Evolutionary conservation across 1,140 invertebrate genomes (phyloP), one percentile per base, ranked within the genome.

Genomic region (Liolophura sinensis): DNA sequence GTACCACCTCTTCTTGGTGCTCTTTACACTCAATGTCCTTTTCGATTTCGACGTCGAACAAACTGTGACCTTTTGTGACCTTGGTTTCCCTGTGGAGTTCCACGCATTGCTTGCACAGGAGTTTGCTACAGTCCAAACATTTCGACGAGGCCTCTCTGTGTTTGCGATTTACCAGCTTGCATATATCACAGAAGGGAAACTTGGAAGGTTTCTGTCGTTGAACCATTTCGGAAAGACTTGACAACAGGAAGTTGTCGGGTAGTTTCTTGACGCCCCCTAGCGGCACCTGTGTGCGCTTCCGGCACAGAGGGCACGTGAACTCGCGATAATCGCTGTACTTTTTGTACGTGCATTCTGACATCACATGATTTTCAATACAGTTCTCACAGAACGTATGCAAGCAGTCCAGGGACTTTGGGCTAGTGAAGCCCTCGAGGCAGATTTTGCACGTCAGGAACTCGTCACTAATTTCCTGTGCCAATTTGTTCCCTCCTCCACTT

Each of bases 311-410:
- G 68, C 85, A 86, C 1, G 85, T 85, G 73, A 86, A 85, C 61
- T 86, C 85, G 18, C 83, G 69, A 64, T 85, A 84, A 70, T 85
- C 83, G 71, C 77, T 84, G 69, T 85, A 84, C 68, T 84, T 85
- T 69, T 84, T 84, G 75, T 84, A 84, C 24, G 78, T 79, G 58
- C 80, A 78, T 65, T 84, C 82, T 12, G 80, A 81, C 73, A 79
- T 76, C n/a, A 81, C 79, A 62, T 84, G 82, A 65, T 79, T 83
- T 57, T 84, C 81, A 70, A 84, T 80, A 79, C 94, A 97, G 58
- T 89, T 86, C 85, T 96, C 93, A 85, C 94, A 96, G 85, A 95
- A 96, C 1, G 93, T 93, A 86, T 97, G 95, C 74, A 97, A 89
- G 83, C 95, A 97, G 74, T 92, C 91, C 70, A 97, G 88, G 65